Percentiles rank a stretch among this genome's conserved stretches.
Evolutionary conservation across 2,888 invertebrate species (phyloP).

Genomic region (Metacarcinus magister): DNA sequence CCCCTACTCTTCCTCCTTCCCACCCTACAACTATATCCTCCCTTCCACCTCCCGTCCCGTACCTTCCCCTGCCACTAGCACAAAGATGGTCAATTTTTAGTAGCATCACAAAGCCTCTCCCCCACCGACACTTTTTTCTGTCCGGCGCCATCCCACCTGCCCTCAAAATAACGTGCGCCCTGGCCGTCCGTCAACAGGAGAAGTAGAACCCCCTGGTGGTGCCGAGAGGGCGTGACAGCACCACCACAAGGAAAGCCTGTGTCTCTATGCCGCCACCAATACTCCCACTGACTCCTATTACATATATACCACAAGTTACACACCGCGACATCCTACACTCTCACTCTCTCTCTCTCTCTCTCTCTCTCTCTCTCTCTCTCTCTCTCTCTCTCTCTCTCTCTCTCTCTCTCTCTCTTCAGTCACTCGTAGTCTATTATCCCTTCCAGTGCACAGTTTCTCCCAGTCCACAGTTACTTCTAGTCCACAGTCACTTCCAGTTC

Average conservation of each 20-base stretch:
- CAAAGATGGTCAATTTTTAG: conserved; percentile 26
- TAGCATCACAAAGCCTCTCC: background rate
- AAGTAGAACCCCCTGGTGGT: background rate
- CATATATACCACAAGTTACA: background rate
- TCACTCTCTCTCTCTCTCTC: conserved; percentile 9
- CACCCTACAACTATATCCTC: background rate
- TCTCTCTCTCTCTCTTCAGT: too few relatives aligned
- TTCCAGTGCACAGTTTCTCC: too few relatives aligned
- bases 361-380: conserved; percentile 13
- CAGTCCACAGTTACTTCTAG: background rate
- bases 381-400: too few relatives aligned
- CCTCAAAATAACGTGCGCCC: background rate
- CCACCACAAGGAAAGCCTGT: background rate
- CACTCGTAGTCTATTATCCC: too few relatives aligned
- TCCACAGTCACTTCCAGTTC: background rate
- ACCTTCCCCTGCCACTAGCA: background rate
- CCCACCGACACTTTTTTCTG: background rate
- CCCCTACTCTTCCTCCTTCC: too few relatives aligned
- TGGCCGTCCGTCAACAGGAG: background rate
- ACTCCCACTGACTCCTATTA: conserved; percentile 2
- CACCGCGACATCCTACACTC: background rate
- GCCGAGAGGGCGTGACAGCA: background rate
- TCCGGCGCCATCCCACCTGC: conserved; percentile 1
- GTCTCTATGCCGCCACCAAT: background rate
- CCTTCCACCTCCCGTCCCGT: background rate